Conservation (phyloP, 2,113 vertebrate genomes). For the Platanista minor region DNA sequence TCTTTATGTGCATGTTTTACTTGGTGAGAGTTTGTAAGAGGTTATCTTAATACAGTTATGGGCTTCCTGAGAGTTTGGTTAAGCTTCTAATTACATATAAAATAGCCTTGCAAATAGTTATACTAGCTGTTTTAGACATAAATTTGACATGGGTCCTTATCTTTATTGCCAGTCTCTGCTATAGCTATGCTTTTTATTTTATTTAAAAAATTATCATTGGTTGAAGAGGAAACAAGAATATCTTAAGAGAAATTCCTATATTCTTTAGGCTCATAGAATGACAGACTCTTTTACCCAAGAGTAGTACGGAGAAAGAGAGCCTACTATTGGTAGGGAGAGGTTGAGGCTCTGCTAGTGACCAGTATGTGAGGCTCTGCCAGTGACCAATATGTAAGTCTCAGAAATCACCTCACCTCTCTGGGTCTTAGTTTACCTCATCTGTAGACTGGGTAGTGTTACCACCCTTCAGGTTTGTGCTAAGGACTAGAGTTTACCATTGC, state of each 20-base stretch:
- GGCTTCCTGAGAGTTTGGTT: conserved; percentile 56
- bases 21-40: conserved; percentile 62
- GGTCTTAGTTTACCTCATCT: not conserved
- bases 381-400: not conserved
- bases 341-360: not conserved
- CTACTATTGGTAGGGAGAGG: not conserved
- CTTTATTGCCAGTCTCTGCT: conserved; percentile 23
- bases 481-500: not conserved
- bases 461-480: not conserved
- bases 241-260: not conserved
- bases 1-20: conserved; percentile 58
- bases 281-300: not conserved
- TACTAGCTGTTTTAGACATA: conserved; percentile 23
- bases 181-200: not conserved
- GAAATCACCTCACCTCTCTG: not conserved
- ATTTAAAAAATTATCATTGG: not conserved
- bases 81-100: conserved; percentile 62
- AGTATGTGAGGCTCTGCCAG: not conserved
- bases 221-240: not conserved
- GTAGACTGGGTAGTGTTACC: not conserved
- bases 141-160: conserved; percentile 37
- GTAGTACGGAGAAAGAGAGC: not conserved
- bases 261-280: not conserved
- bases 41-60: conserved; percentile 61
- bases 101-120: conserved; percentile 43